Base-by-base conservation (phyloP, 2,797 vertebrate species). In the Enteromius paludinosus region DNA sequence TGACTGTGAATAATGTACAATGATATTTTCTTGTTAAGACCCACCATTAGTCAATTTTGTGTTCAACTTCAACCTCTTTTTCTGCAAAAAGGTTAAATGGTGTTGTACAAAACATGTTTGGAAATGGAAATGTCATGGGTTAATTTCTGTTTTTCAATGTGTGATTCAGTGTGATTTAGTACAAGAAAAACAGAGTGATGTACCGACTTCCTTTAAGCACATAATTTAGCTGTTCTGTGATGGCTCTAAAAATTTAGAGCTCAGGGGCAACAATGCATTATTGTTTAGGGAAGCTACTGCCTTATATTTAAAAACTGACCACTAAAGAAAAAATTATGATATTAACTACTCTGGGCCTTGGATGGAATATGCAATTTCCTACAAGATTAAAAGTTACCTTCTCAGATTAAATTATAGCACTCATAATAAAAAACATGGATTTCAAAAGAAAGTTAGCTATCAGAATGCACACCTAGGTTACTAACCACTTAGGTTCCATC, bases 1-100 rank as follows among this genome's bases (percentile, higher is more conserved):
- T 75, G 52, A 59, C 72, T 75, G 33, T 74, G 33, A 59, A 75
- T 41, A 74, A 23, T 59, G 72, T 59, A n/a, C 33, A 59, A 41
- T 74, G n/a, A 59, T 74, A 18, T 59, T 74, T 59, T 25, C n/a
- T 43, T 41, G 33, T 17, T 17, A 25, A 74, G n/a, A n/a, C 11
- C 33, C 3, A 3, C 8, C 54, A 25, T 59, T 74, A 59, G 49
- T 33, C 33, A 74, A 3, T 74, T 59, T 59, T 25, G 52, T 35
- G n/a, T 15, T 74, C 72, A 59, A 8, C 52, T 74, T 74, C 35
- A 59, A 18, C 35, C n/a, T 41, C n/a, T 38, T 38, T 38, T 78
- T 38, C 8, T 52, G 20, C 7, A 23, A 78, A 47, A 23, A 35
- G 28, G 18, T 78, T 66, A 38, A 78, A 66, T 35, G 20, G 45